Conservation (phyloP, 2,113 vertebrate species). For the Orientallactaga bullata region DNA sequence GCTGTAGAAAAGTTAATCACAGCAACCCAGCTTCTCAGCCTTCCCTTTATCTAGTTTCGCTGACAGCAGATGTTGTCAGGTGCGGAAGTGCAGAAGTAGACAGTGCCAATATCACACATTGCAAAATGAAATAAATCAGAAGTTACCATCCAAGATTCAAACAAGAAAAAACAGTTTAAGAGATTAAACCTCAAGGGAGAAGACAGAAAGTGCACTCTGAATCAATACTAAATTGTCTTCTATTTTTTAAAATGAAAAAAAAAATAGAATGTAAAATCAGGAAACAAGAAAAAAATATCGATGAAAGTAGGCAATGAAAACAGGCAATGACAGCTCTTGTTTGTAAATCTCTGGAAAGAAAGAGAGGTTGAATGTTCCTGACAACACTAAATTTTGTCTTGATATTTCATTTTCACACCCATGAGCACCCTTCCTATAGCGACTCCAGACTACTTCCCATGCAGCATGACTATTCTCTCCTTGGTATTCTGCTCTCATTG, state of each 20-base stretch:
- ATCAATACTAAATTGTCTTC: background rate
- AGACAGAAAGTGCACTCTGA: background rate
- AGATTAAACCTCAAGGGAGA: background rate
- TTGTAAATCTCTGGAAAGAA: background rate
- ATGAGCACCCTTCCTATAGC: no score
- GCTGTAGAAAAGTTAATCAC: background rate
- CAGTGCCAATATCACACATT: background rate
- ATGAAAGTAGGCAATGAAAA: background rate
- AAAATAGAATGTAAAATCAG: background rate
- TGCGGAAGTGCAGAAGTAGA: background rate
- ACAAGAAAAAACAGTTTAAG: background rate
- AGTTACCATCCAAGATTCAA: background rate
- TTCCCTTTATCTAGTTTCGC: background rate
- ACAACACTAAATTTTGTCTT: background rate
- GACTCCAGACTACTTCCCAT: background rate
- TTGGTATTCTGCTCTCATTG: rapidly evolving
- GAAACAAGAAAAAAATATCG: background rate
- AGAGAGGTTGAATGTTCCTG: no score
- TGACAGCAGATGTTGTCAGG: background rate
- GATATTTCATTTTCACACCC: background rate
- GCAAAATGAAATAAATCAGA: background rate
- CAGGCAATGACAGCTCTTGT: background rate
- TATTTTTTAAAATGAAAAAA: background rate
- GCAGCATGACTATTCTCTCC: background rate
- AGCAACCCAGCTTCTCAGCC: background rate